Base-by-base conservation (phyloP, 1,140 invertebrate species). In the Oryctes rhinoceros region DNA sequence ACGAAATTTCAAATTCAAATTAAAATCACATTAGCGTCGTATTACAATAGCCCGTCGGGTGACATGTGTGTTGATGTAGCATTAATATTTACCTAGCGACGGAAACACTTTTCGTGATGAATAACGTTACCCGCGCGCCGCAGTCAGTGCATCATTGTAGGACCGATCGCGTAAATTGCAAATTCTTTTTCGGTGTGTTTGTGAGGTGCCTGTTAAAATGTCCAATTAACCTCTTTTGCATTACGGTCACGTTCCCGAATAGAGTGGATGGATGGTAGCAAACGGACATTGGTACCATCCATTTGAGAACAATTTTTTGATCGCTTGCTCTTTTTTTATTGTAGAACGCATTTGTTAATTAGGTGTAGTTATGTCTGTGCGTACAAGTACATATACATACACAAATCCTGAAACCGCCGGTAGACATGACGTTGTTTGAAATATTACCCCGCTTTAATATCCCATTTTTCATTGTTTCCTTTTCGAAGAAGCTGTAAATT, bases 1-100 rank as follows among this genome's bases (percentile, higher is more conserved):
- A 71, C 65, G 18, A 24, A 71, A 71, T 71, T 24, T 24, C 65
- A 71, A 71, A 35, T 71, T 35, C 18, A 71, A 71, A 71, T 71
- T 71, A 71, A 71, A 71, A 71, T 71, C 35, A 71, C 20, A 71
- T 71, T 71, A 71, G 65, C 65, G 65, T 71, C 65, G 24, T 24
- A 37, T 71, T 71, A 71, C 65, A 71, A 71, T 71, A 35, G 24
- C 7, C 65, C 35, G 65, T 24, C 10, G 24, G 24, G 65, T 24
- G 35, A 71, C 65, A 71, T 71, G 65, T 71, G 65, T 71, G 53
- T 59, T 59, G 53, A 71, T 37, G 24, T 71, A 71, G 35, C 65
- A 71, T 71, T 71, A 71, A 71, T 71, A 71, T 71, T 71, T 71
- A 71, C 65, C 65, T 71, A 71, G 18, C 15, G 65, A 35, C 65